Evolutionary conservation across 2,797 vertebrate species (phyloP), one percentile per base, ranked within the genome.

Genomic region (Harpagifer antarcticus): DNA sequence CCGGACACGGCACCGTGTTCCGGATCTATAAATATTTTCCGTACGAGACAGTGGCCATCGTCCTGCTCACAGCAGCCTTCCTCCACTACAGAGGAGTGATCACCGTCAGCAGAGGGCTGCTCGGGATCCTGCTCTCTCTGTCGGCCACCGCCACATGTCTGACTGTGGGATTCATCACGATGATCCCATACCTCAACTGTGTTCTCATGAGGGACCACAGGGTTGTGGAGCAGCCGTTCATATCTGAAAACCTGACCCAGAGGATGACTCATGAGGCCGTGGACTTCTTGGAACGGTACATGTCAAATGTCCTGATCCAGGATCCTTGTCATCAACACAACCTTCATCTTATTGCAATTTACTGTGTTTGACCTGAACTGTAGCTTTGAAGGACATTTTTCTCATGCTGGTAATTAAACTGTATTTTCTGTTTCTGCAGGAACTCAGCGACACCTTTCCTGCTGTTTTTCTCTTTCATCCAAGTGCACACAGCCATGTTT

Each of bases 401-500:
- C 37, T 15, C 31, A 33, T 45, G 11, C 17, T 23, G 10, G 3
- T 37, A 3, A 31, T 37, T 10, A 16, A 52, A 33, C 0, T 3
- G 9, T 33, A 0, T 53, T 40, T 31, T 44, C 8, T 72, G 13
- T 83, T 47, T 20, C 4, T 66, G 9, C 89, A 98, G 97, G 85
- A 96, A 93, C 17, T 74, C 86, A 0, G 74, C 76, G 3, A 61
- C 9, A 1, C 96, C 96, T 0, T 97, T 98, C 91, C 95, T 99
- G 79, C 95, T 98, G 8, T 91, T 96, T 56, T 59, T 97, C 50
- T 94, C 97, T 17, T 97, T 95, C 67, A 42, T 97, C 13, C 97
- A 98, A 17, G 96, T 97, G 43, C 97, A 98, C 89, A 97, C 97
- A 0, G 97, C 96, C 55, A 89, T 96, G 12, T 96, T 96, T 68